Evolutionary conservation across 2,797 vertebrate species (phyloP).

Genomic region (Rhabdomys pumilio): DNA sequence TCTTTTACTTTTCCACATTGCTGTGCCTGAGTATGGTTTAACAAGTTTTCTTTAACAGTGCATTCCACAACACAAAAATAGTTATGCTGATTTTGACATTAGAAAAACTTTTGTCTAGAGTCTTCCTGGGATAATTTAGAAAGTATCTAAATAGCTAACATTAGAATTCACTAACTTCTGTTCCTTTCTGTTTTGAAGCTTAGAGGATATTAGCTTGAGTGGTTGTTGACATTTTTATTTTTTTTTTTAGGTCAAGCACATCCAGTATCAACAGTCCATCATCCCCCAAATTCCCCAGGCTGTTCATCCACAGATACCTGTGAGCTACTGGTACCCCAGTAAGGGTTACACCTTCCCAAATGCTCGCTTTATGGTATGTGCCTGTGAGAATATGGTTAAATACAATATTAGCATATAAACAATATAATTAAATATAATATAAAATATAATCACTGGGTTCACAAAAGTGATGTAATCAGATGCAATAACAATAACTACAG

Average conservation of each 20-base stretch:
- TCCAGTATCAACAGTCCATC: not conserved
- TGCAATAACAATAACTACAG: not conserved
- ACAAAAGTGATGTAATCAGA: not conserved
- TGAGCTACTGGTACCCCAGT: not conserved
- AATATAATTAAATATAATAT: not conserved
- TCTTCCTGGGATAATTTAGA: not conserved
- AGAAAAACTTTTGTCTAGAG: not conserved
- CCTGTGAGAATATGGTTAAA: not conserved
- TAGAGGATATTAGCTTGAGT: not conserved
- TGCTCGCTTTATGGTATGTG: constrained; percentile 2
- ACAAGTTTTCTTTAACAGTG: not conserved
- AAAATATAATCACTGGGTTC: not conserved
- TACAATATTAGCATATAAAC: not conserved
- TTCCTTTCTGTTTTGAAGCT: not conserved
- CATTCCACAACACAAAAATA: not conserved
- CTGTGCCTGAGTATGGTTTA: not conserved
- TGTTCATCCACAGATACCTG: not conserved
- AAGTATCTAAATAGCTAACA: not conserved
- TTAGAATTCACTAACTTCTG: not conserved
- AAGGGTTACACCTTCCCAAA: not conserved
- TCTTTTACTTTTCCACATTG: not conserved
- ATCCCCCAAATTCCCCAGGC: not conserved
- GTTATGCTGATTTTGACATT: not conserved
- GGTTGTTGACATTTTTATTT: not conserved
- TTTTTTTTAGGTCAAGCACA: not conserved